These are phyloP conservation scores for Vanessa cardui DNA, from an alignment of 2,888 invertebrate genomes.

Conservation along the genomic window DNA sequence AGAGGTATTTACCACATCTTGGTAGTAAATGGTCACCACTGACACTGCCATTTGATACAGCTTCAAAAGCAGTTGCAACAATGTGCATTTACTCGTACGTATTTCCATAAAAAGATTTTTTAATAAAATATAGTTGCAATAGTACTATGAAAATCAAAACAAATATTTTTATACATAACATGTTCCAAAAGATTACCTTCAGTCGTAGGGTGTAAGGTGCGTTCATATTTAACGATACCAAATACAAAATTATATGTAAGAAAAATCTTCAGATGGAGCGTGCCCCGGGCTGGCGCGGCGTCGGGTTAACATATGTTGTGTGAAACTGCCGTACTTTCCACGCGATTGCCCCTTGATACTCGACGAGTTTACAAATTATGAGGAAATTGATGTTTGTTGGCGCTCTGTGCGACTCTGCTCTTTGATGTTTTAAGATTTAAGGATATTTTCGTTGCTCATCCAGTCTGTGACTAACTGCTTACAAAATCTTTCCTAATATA, in stretches of 20 bases:
- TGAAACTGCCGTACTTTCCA: slow-evolving; percentile 25
- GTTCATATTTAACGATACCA: slow-evolving; percentile 30
- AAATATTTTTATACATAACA: too few species aligned
- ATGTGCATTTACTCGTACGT: too few species aligned
- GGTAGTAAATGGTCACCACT: too few species aligned
- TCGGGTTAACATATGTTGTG: slow-evolving; percentile 28
- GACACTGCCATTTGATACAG: too few species aligned
- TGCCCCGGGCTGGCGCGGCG: slow-evolving; percentile 8
- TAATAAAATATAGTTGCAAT: too few species aligned
- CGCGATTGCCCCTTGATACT: slow-evolving; percentile 26
- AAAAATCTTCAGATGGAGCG: slow-evolving; percentile 19
- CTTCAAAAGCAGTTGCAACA: too few species aligned
- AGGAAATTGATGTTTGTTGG: slow-evolving; percentile 14
- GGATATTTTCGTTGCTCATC: not conserved
- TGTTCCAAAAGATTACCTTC: too few species aligned
- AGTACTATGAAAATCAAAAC: too few species aligned
- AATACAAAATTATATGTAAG: slow-evolving; percentile 41
- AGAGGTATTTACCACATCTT: too few species aligned
- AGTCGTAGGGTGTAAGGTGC: slow-evolving; percentile 22
- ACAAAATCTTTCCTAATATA: not conserved
- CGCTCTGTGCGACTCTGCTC: not conserved
- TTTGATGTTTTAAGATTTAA: not conserved
- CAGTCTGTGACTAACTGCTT: not conserved
- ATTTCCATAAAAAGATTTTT: too few species aligned
- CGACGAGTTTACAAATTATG: slow-evolving; percentile 22